phyloP scores from a whole-genome alignment of 2,888 invertebrate genomes.

The Germaria angustata region DNA sequence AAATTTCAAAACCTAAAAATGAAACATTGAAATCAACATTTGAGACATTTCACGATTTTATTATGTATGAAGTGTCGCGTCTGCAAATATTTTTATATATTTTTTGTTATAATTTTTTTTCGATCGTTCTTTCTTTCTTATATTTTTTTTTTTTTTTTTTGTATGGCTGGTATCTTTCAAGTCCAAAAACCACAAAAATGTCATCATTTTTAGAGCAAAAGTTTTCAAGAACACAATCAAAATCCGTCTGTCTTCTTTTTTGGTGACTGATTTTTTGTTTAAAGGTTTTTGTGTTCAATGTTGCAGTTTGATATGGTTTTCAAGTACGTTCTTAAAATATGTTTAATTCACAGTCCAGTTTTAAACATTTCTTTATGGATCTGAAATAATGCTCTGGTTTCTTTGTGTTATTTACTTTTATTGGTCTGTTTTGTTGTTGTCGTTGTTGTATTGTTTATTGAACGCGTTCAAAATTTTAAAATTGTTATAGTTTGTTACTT shows the following conservation, averaged over 20 bases:
- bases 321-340: constrained; percentile 50
- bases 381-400: constrained; percentile 55
- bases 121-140: not conserved
- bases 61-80: constrained; percentile 70
- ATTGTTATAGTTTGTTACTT: constrained; percentile 33
- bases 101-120: constrained; percentile 42
- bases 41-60: constrained; percentile 70
- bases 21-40: constrained; percentile 65
- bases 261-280: not conserved
- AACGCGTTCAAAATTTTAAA: constrained; percentile 63
- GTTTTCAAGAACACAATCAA: constrained; percentile 45
- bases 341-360: constrained; percentile 59
- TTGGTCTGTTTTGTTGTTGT: not conserved
- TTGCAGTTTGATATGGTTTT: constrained; percentile 50
- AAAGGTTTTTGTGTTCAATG: constrained; percentile 27
- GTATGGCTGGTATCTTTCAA: constrained; percentile 38
- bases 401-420: constrained; percentile 18
- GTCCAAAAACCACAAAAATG: constrained; percentile 66
- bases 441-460: constrained; percentile 29
- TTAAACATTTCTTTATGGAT: constrained; percentile 40
- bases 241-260: constrained; percentile 12
- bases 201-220: constrained; percentile 66
- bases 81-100: constrained; percentile 65
- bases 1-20: constrained; percentile 11
- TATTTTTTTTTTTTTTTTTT: constrained; percentile 21